Conservation (phyloP, 2,797 vertebrate species). For the Numenius phaeopus region DNA sequence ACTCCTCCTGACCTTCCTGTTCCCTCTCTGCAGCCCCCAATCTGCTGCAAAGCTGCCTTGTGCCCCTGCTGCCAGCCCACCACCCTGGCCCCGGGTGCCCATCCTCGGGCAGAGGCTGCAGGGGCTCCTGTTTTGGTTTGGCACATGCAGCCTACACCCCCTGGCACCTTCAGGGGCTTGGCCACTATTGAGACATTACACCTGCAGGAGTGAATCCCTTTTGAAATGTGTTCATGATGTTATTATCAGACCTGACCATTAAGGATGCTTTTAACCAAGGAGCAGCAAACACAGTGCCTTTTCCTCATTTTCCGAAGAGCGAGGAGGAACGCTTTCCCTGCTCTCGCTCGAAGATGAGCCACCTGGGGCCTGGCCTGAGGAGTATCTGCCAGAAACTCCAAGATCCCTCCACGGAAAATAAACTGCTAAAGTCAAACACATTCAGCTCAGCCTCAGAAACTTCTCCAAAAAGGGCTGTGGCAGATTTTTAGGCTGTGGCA, state of each 20-base stretch:
- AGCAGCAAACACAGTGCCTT: not conserved
- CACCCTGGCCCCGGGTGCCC: fast-evolving
- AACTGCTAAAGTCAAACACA: not conserved
- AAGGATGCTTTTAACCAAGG: not conserved
- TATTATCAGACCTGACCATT: not conserved
- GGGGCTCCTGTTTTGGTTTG: fast-evolving
- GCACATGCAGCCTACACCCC: not conserved
- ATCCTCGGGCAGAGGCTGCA: fast-evolving
- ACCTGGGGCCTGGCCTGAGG: not conserved
- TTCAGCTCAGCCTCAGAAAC: not conserved
- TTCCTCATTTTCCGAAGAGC: not conserved
- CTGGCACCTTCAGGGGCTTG: not conserved
- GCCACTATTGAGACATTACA: not conserved
- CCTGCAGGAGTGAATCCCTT: not conserved
- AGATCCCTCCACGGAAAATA: not conserved
- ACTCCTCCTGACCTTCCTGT: not conserved
- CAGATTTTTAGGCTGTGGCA: not conserved
- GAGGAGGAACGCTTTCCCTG: not conserved
- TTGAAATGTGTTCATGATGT: not conserved
- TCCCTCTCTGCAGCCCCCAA: not conserved
- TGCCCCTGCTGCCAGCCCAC: not conserved
- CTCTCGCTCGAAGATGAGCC: not conserved
- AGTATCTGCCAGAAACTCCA: not conserved
- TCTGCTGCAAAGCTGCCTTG: not conserved
- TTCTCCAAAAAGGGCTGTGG: not conserved